These are phyloP conservation scores for Drosophila affinis DNA, from an alignment of 2,888 invertebrate species.

Conservation along the genomic window DNA sequence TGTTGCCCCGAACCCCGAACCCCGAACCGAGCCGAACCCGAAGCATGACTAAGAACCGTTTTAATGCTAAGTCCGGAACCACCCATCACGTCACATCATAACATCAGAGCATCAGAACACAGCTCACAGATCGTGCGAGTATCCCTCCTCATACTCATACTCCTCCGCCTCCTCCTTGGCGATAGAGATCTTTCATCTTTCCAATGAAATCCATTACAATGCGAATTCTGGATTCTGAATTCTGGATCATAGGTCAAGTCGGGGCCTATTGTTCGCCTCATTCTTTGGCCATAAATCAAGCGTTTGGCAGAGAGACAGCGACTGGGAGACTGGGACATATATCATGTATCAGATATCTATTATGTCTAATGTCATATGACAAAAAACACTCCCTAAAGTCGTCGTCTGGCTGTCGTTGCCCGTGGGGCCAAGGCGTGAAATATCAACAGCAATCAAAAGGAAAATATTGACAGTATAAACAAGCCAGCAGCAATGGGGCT, in stretches of 20 bases:
- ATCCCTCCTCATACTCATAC: constrained; percentile 13
- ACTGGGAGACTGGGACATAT: constrained; percentile 5
- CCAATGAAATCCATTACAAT: constrained; percentile 40
- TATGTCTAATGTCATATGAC: constrained; percentile 49
- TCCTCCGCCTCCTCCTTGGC: neutral
- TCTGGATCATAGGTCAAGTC: constrained; percentile 44
- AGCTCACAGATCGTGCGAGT: constrained; percentile 11
- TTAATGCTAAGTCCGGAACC: neutral
- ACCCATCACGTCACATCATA: constrained; percentile 11
- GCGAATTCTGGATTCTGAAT: constrained; percentile 30
- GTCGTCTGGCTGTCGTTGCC: constrained; percentile 39
- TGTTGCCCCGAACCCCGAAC: constrained; percentile 18
- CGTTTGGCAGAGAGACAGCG: constrained; percentile 17
- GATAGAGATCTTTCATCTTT: constrained; percentile 39
- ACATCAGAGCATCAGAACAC: constrained; percentile 20
- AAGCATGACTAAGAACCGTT: constrained; percentile 58
- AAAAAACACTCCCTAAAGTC: constrained; percentile 42
- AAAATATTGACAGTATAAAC: constrained; percentile 65
- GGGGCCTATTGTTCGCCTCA: constrained; percentile 27
- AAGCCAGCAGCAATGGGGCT: constrained; percentile 19
- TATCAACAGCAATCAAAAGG: constrained; percentile 65
- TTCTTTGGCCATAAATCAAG: constrained; percentile 42
- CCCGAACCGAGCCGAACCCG: constrained; percentile 27
- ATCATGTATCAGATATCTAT: constrained; percentile 49
- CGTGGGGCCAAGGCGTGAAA: constrained; percentile 66